These are phyloP conservation scores for Leucania comma DNA, from an alignment of 2,888 invertebrate species.

Conservation along the genomic window DNA sequence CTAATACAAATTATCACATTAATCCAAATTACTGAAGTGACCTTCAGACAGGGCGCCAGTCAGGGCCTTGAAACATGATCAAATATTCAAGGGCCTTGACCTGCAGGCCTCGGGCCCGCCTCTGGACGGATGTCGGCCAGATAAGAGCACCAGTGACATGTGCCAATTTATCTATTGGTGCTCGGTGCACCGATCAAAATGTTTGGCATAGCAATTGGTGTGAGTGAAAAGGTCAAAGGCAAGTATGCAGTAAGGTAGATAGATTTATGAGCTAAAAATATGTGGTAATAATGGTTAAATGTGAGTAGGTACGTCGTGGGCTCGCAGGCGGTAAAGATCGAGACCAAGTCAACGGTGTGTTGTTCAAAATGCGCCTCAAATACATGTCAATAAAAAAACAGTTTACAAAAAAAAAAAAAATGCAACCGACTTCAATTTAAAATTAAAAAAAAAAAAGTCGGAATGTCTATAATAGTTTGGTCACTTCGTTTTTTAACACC, in stretches of 20 bases:
- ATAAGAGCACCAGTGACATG: constrained; percentile 44
- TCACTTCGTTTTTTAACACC: too few relatives aligned
- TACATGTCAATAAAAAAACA: too few relatives aligned
- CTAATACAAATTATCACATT: constrained; percentile 27
- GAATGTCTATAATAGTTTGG: too few relatives aligned
- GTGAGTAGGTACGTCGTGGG: too few relatives aligned
- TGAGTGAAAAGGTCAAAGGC: background rate
- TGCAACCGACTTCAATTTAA: too few relatives aligned
- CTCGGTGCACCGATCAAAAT: constrained; percentile 40
- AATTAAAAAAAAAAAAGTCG: too few relatives aligned
- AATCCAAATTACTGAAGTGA: constrained; percentile 32
- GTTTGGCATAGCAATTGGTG: constrained; percentile 33
- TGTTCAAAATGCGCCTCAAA: too few relatives aligned
- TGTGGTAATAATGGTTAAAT: too few relatives aligned
- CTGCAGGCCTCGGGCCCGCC: constrained; percentile 38
- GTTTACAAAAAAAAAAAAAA: too few relatives aligned
- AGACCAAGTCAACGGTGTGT: too few relatives aligned
- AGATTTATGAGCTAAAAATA: too few relatives aligned
- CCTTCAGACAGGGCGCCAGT: constrained; percentile 20
- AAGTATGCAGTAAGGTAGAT: background rate
- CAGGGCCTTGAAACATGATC: constrained; percentile 46
- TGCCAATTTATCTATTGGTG: constrained; percentile 41
- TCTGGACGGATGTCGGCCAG: constrained; percentile 46
- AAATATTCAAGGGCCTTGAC: constrained; percentile 56
- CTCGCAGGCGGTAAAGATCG: too few relatives aligned